Conservation (phyloP, 2,113 vertebrate species). For the Corydoras sp. region DNA sequence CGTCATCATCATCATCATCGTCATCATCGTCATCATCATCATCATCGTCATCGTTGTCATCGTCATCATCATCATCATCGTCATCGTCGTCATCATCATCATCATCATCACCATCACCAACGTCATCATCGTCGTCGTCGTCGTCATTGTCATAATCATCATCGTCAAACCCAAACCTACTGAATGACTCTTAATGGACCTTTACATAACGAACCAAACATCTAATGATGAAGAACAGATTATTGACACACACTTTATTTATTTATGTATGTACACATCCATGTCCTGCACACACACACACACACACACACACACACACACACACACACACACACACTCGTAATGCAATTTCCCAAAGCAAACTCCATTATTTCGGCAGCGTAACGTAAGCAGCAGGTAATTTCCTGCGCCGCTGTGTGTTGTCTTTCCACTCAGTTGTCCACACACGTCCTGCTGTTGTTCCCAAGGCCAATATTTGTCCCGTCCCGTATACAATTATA, state of each 20-base stretch:
- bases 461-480: constrained; percentile 31
- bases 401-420: constrained; percentile 24
- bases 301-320: neutral
- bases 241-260: constrained; percentile 9
- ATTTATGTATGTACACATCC: constrained; percentile 20
- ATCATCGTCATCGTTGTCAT: too few species aligned
- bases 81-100: too few species aligned
- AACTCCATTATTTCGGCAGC: neutral
- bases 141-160: too few species aligned
- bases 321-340: neutral
- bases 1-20: too few species aligned
- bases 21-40: too few species aligned
- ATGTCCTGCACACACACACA: neutral
- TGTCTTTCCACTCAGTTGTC: constrained; percentile 16
- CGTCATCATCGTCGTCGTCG: too few species aligned
- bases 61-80: too few species aligned
- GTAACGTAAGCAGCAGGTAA: constrained; percentile 13
- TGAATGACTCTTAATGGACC: too few species aligned
- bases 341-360: constrained; percentile 37
- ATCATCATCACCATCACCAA: too few species aligned
- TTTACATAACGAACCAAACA: neutral
- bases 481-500: constrained; percentile 15
- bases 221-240: constrained; percentile 1
- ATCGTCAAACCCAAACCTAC: too few species aligned
- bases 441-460: constrained; percentile 5